phyloP scores from a whole-genome alignment of 92 coral and sea anemone species.

The Zoanthus solanderi region DNA sequence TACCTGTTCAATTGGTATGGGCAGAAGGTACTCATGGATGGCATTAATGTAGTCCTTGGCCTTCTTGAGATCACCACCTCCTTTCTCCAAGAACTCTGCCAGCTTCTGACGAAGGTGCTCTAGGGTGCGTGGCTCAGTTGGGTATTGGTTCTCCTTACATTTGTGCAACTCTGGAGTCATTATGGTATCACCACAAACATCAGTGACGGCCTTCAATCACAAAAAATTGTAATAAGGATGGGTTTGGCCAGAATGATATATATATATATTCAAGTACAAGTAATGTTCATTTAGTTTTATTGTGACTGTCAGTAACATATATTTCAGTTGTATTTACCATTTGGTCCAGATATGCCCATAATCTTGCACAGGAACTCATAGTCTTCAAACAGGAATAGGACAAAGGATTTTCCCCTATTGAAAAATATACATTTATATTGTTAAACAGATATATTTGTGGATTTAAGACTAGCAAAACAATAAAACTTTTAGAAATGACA shows the following conservation, averaged over 20 bases:
- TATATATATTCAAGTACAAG: background rate
- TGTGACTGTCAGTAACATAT: background rate
- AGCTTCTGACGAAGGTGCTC: slow-evolving; percentile 12
- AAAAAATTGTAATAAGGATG: slow-evolving; percentile 2
- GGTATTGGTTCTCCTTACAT: slow-evolving; percentile 6
- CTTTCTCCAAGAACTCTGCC: slow-evolving; percentile 32
- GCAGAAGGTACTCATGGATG: background rate
- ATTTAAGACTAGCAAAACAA: background rate
- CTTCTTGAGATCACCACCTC: slow-evolving; percentile 36
- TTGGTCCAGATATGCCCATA: slow-evolving; percentile 23
- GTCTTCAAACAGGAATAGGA: slow-evolving; percentile 29
- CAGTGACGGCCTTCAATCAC: slow-evolving; percentile 39
- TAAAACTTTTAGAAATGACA: background rate
- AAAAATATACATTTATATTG: background rate
- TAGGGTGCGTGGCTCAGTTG: slow-evolving; percentile 35
- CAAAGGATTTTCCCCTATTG: slow-evolving; percentile 16
- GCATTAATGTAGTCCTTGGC: slow-evolving; percentile 16
- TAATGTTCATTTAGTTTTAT: background rate
- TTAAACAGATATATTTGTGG: background rate
- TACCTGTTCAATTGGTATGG: slow-evolving; percentile 32
- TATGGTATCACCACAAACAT: slow-evolving; percentile 35
- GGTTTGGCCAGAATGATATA: background rate
- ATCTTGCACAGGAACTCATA: slow-evolving; percentile 33
- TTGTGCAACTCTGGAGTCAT: slow-evolving; percentile 21
- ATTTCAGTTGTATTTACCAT: slow-evolving; percentile 14